These are phyloP conservation scores for Parochlus steinenii DNA, from an alignment of 2,888 invertebrate genomes.

Conservation along the genomic window DNA sequence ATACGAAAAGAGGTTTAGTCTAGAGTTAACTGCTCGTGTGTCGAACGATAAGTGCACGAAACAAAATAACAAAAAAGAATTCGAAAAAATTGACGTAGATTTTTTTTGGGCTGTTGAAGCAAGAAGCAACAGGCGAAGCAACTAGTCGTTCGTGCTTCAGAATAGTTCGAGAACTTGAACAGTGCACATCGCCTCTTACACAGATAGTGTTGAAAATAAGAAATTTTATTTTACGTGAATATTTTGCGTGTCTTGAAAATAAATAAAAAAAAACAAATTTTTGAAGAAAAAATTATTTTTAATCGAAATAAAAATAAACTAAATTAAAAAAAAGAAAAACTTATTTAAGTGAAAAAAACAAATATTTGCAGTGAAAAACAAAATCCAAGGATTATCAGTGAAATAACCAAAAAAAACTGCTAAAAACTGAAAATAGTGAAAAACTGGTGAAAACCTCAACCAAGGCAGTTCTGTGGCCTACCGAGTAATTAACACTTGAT, in stretches of 20 bases:
- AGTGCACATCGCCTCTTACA: slow-evolving; percentile 8
- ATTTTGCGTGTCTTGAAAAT: background rate
- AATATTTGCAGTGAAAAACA: too few relatives aligned
- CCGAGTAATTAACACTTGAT: background rate
- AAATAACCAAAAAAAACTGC: background rate
- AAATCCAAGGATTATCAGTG: too few relatives aligned
- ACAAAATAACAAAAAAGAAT: slow-evolving; percentile 7
- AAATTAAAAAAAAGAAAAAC: slow-evolving; percentile 2
- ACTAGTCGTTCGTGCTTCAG: slow-evolving; percentile 12
- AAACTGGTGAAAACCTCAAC: too few relatives aligned
- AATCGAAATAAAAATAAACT: too few relatives aligned
- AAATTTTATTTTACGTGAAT: slow-evolving; percentile 3
- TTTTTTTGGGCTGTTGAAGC: background rate
- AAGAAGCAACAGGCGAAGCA: slow-evolving; percentile 2
- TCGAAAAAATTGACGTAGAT: background rate
- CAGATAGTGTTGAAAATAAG: too few relatives aligned
- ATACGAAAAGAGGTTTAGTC: too few relatives aligned
- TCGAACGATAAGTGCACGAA: background rate
- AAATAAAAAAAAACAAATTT: background rate
- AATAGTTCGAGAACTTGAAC: slow-evolving; percentile 12
- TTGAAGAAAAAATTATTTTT: background rate
- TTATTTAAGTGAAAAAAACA: too few relatives aligned
- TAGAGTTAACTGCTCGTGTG: slow-evolving; percentile 1
- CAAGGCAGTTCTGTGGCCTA: too few relatives aligned
- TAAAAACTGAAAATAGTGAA: background rate